Evolutionary conservation across 2,797 vertebrate genomes (phyloP).

Genomic region (Gadopsis bispinosus): DNA sequence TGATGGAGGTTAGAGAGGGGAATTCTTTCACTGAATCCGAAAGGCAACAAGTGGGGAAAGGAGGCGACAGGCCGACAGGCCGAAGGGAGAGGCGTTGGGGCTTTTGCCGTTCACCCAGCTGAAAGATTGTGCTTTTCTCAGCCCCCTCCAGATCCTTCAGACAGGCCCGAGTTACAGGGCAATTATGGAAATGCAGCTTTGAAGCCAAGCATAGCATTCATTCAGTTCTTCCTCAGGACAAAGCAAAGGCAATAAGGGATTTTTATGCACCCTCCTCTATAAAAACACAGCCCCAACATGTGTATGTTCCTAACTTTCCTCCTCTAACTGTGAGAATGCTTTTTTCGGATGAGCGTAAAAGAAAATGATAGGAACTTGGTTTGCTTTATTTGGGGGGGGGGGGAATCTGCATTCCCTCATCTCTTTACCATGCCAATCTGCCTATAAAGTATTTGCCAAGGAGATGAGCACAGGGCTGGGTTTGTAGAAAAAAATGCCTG

Average conservation of each 20-base stretch:
- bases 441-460: constrained; percentile 50
- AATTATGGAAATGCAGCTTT: constrained; percentile 99
- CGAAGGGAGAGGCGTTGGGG: constrained; percentile 82
- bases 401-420: constrained; percentile 21
- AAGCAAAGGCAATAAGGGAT: constrained; percentile 82
- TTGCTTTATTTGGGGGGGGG: background rate
- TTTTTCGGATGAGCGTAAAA: constrained; percentile 37
- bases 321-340: constrained; percentile 24
- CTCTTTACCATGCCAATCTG: constrained; percentile 31
- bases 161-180: constrained; percentile 94
- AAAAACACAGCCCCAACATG: constrained; percentile 64
- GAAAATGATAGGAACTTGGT: constrained; percentile 18
- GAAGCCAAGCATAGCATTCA: constrained; percentile 90
- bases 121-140: constrained; percentile 91
- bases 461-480: constrained; percentile 61
- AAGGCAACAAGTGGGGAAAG: constrained; percentile 92
- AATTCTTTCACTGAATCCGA: constrained; percentile 91
- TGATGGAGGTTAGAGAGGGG: constrained; percentile 86
- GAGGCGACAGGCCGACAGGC: constrained; percentile 82
- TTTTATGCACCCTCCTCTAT: constrained; percentile 69
- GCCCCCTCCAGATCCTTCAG: constrained; percentile 87
- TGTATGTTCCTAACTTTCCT: constrained; percentile 52
- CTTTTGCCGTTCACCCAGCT: constrained; percentile 94
- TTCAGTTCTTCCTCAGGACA: constrained; percentile 88
- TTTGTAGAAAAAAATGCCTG: constrained; percentile 35